Base-by-base conservation (phyloP, 2,113 vertebrate genomes). In the Hymenochirus boettgeri region DNA sequence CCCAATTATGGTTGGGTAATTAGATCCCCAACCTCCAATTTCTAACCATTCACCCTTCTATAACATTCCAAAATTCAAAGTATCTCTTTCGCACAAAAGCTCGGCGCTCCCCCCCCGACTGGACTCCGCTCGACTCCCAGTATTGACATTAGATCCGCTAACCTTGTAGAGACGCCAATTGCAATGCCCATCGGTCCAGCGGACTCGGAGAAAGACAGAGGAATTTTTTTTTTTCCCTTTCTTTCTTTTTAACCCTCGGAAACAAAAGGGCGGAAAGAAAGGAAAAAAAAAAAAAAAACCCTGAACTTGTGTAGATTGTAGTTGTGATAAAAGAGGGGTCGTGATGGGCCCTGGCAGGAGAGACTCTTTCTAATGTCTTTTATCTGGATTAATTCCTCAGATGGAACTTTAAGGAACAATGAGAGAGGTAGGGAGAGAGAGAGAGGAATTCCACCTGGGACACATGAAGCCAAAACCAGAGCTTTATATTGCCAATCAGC, bases 1-100 rank as follows among this genome's bases (percentile, higher is more conserved):
- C 93, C 96, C 95, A 97, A 98, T 99, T 99, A 98, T 92, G 91
- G 93, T 90, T 91, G 92, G 91, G 94, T 98, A 99, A 99, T 97
- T 96, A 97, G 95, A 98, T 98, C 96, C 96, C 95, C 95, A 97
- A 97, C 93, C 95, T 98, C 95, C 95, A 94, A 92, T 95, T 96
- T 93, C 93, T 94, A 91, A 94, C n/a, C 93, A 93, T 92, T 97
- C 93, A 94, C 94, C 94, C 95, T 96, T 96, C 94, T 95, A n/a
- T n/a, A 95, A 96, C 94, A 94, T 95, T 93, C 94, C 93, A 89
- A 96, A 96, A 98, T 99, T 99, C 96, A 99, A 99, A 99, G 96
- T 96, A 93, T 94, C 92, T 94, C 91, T 95, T 94, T 91, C 92
- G 93, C 94, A 93, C 93, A 92, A 93, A 95, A 93, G 89, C 86